phyloP scores from a whole-genome alignment of 2,797 vertebrate genomes.

The Etheostoma perlongum region DNA sequence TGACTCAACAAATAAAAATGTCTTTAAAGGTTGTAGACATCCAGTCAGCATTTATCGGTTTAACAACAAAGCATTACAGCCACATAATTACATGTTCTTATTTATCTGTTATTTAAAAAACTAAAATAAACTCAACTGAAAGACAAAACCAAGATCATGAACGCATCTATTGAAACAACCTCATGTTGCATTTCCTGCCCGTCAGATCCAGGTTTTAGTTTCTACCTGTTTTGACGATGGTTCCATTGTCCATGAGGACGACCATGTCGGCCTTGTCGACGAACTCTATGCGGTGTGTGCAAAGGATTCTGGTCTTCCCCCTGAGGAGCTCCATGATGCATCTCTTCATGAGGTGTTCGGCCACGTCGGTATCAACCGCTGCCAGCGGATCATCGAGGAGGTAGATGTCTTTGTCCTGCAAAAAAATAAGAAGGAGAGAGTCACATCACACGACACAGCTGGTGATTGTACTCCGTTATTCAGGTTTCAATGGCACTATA shows the following conservation, averaged over 20 bases:
- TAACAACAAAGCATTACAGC: not conserved
- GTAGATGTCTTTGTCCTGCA: slow-evolving; percentile 93
- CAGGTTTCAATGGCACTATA: not conserved
- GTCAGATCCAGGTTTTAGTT: not conserved
- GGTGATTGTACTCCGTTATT: not conserved
- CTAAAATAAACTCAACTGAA: no score
- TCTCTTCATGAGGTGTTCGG: slow-evolving; percentile 91
- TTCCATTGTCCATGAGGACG: slow-evolving; percentile 91
- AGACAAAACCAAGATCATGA: no score
- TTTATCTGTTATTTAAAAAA: no score
- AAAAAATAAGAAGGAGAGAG: not conserved
- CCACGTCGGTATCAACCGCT: slow-evolving; percentile 94
- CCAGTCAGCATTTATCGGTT: not conserved
- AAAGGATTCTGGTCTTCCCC: slow-evolving; percentile 93
- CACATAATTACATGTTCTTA: no score
- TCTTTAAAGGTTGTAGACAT: not conserved
- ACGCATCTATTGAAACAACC: not conserved
- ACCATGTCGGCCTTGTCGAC: slow-evolving; percentile 89
- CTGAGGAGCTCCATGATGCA: slow-evolving; percentile 91
- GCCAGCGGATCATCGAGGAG: slow-evolving; percentile 97
- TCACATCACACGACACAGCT: not conserved
- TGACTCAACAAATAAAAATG: no score
- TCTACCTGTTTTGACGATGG: slow-evolving; percentile 88
- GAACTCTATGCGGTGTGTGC: slow-evolving; percentile 94
- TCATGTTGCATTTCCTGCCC: not conserved